phyloP scores from a whole-genome alignment of 2,888 invertebrate species.

The Thera obeliscata region DNA sequence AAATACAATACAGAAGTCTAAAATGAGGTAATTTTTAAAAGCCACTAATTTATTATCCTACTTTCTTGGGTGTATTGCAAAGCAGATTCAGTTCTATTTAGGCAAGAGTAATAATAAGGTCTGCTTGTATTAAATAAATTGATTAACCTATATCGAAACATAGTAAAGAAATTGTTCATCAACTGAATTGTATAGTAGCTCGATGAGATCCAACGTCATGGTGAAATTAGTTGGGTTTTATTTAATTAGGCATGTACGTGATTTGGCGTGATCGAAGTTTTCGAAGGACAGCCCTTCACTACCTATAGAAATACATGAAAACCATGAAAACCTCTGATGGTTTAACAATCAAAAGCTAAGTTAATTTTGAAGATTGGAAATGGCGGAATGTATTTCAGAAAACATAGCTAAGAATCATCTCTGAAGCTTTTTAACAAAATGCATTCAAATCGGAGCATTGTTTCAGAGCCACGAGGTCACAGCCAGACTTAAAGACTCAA shows the following conservation, averaged over 20 bases:
- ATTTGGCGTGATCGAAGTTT: constrained; percentile 56
- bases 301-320: constrained; percentile 50
- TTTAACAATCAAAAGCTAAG: too few species aligned
- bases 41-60: background rate
- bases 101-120: background rate
- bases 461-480: too few species aligned
- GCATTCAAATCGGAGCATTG: too few species aligned
- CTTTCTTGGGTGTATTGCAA: background rate
- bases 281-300: too few species aligned
- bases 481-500: too few species aligned
- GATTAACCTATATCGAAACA: too few species aligned
- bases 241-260: constrained; percentile 74
- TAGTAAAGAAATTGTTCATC: constrained; percentile 54
- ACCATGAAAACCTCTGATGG: constrained; percentile 17
- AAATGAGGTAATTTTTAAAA: constrained; percentile 8
- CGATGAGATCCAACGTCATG: constrained; percentile 66
- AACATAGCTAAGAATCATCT: too few species aligned
- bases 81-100: background rate
- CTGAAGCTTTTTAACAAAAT: too few species aligned
- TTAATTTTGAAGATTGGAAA: too few species aligned
- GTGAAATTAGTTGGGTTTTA: constrained; percentile 68
- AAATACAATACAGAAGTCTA: background rate
- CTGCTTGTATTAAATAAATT: too few species aligned
- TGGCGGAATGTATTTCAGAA: too few species aligned
- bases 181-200: constrained; percentile 57